Percentiles rank a stretch among this genome's conserved stretches.
phyloP scores from a whole-genome alignment of 23 tunicate species.

The Halocynthia aurantium region DNA sequence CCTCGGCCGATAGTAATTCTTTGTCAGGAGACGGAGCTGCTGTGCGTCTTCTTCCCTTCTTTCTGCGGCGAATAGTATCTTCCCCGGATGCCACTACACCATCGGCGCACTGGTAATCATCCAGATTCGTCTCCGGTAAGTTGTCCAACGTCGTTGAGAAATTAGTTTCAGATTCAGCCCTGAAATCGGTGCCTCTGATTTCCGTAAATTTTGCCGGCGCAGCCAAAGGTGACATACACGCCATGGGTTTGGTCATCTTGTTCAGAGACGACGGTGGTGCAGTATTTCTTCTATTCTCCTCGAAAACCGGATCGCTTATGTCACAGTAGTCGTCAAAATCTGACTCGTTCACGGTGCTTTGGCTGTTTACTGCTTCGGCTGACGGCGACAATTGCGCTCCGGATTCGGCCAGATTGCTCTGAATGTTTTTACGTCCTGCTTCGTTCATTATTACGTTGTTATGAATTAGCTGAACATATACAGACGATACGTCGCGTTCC shows the following conservation, averaged over 20 bases:
- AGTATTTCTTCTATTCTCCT: constrained; percentile 15
- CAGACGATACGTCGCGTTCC: constrained; percentile 6
- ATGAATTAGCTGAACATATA: constrained; percentile 20
- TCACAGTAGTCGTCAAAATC: constrained; percentile 25
- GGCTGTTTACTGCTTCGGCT: background rate
- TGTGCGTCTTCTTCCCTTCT: constrained; percentile 45
- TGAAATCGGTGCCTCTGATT: background rate
- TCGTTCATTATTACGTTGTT: constrained; percentile 21
- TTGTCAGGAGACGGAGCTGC: constrained; percentile 3
- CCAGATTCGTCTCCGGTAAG: constrained; percentile 22
- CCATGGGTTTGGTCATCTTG: constrained; percentile 6
- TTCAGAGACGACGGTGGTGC: constrained; percentile 20
- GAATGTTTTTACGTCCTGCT: background rate
- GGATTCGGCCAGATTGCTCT: background rate
- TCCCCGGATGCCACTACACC: constrained; percentile 38
- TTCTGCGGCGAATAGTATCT: constrained; percentile 63
- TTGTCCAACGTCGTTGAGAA: constrained; percentile 11
- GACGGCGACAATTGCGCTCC: constrained; percentile 12
- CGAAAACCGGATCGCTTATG: background rate
- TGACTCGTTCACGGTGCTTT: constrained; percentile 2
- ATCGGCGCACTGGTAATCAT: constrained; percentile 14
- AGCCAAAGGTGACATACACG: background rate
- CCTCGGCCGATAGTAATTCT: background rate
- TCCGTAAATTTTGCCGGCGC: background rate
- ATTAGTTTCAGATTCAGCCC: background rate